Base-by-base conservation (phyloP, 2,888 invertebrate species). In the Phorcus lineatus region DNA sequence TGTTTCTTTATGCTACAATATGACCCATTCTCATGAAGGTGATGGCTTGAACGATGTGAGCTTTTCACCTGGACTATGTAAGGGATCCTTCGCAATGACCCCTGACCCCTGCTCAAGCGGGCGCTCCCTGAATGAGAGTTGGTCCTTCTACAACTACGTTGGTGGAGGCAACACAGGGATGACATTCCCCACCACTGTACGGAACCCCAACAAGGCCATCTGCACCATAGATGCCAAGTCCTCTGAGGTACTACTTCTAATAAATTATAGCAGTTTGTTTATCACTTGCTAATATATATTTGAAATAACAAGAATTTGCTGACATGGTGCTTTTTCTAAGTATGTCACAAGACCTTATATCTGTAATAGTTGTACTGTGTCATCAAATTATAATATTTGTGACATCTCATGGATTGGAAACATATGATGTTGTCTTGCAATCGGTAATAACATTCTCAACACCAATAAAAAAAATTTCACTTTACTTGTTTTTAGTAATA, bases 141-240 rank as follows among this genome's bases (percentile, higher is more conserved):
- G 91, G 92, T 88, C 90, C 93, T 85, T 95, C 94, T 94, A 95
- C 94, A 90, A 94, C 94, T 87, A 94, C 94, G 7, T 92, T 94
- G 87, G 90, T 4, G 88, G 89, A 17, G 87, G 86, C 0, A 86
- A 88, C 67, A 77, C 81, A 1, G 86, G 86, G 0, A 55, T 81
- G 9, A 74, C 57, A 0, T 89, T 89, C 77, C 91, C 91, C 0
- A 86, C 89, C 0, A 89, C 88, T 62, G 89, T 93, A 9, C 94
- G 95, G 74, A 95, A 95, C 91, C 95, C 95, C 1, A 95, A 95
- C 92, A 95, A 95, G 90, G 95, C 95, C 78, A 95, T 96, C 2
- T 95, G 95, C 87, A 95, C 95, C 40, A 95, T 95, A 82, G 95
- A 95, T 91, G 94, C 95, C 9, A 95, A 94, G 84, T 94, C 95